Conservation (phyloP, 2,888 invertebrate species). For the Caenorhabditis wallacei region DNA sequence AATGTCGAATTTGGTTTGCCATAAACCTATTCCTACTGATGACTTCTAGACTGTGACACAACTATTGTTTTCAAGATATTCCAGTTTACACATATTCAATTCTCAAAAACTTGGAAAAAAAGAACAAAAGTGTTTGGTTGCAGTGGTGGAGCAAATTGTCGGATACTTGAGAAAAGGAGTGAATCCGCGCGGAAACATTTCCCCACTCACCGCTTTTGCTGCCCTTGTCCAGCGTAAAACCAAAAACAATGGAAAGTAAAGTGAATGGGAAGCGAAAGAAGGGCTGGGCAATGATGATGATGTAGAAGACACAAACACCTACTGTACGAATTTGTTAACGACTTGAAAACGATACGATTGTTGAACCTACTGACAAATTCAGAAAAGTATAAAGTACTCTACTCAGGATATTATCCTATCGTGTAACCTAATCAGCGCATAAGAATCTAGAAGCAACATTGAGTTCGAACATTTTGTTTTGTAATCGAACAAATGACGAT, state of each 20-base stretch:
- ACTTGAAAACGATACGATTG: neutral
- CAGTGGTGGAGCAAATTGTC: slow-evolving; percentile 35
- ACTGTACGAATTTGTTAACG: slow-evolving; percentile 33
- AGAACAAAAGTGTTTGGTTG: slow-evolving; percentile 33
- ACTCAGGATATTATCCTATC: no score
- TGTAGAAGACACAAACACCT: slow-evolving; percentile 40
- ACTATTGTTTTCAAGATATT: no score
- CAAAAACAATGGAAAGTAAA: slow-evolving; percentile 60
- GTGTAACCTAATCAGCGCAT: no score
- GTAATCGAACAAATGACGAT: slow-evolving; percentile 58
- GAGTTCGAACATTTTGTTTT: slow-evolving; percentile 38
- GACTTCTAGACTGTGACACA: neutral
- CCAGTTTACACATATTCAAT: neutral
- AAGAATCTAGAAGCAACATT: neutral
- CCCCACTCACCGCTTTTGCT: slow-evolving; percentile 29
- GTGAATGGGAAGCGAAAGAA: slow-evolving; percentile 32
- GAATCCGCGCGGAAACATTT: slow-evolving; percentile 64
- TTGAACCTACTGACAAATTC: neutral
- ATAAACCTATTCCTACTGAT: neutral
- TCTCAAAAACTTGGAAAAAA: slow-evolving; percentile 8
- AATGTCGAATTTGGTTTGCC: slow-evolving; percentile 18
- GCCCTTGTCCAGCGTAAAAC: slow-evolving; percentile 42
- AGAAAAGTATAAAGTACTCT: no score
- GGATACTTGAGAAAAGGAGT: slow-evolving; percentile 57
- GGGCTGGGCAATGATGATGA: slow-evolving; percentile 13